A percentile compares a stretch with the other conserved stretches of the same genome.
Evolutionary conservation across 2,797 vertebrate species (phyloP).

Genomic region (Typhlichthys eigenmanni): DNA sequence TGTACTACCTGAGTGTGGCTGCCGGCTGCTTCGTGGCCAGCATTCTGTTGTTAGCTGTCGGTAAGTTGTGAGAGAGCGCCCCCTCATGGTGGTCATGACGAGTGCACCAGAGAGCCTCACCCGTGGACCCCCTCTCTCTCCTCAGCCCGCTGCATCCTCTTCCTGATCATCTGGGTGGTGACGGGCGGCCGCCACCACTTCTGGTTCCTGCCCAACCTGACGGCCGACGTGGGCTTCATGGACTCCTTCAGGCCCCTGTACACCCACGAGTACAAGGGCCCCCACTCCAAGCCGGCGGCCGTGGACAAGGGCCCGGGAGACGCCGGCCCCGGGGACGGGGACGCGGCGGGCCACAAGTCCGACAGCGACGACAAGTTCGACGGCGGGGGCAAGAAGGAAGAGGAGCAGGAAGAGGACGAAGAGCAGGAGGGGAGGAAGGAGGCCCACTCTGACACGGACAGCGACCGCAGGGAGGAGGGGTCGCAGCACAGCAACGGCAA

Average conservation of each 20-base stretch:
- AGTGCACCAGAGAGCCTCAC: neutral
- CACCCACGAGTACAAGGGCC: constrained; percentile 98
- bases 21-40: constrained; percentile 98
- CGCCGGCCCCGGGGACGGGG: constrained; percentile 15
- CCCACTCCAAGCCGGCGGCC: constrained; percentile 86
- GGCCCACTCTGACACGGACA: constrained; percentile 92
- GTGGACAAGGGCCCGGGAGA: constrained; percentile 58
- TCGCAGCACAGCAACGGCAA: constrained; percentile 99
- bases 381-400: constrained; percentile 75
- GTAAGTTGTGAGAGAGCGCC: constrained; percentile 74
- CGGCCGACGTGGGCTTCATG: constrained; percentile 97
- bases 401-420: constrained; percentile 58
- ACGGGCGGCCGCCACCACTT: constrained; percentile 98
- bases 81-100: too few species aligned
- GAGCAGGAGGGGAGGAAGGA: constrained; percentile 78
- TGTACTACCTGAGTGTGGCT: constrained; percentile 97
- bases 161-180: constrained; percentile 97
- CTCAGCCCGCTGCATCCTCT: constrained; percentile 95
- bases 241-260: constrained; percentile 98
- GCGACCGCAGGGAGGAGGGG: constrained; percentile 92
- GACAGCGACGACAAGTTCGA: constrained; percentile 91
- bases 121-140: constrained; percentile 16
- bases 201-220: constrained; percentile 98
- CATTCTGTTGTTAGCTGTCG: constrained; percentile 94
- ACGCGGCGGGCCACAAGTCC: constrained; percentile 83